phyloP scores from a whole-genome alignment of 2,797 vertebrate species.

The Ataeniobius toweri region DNA sequence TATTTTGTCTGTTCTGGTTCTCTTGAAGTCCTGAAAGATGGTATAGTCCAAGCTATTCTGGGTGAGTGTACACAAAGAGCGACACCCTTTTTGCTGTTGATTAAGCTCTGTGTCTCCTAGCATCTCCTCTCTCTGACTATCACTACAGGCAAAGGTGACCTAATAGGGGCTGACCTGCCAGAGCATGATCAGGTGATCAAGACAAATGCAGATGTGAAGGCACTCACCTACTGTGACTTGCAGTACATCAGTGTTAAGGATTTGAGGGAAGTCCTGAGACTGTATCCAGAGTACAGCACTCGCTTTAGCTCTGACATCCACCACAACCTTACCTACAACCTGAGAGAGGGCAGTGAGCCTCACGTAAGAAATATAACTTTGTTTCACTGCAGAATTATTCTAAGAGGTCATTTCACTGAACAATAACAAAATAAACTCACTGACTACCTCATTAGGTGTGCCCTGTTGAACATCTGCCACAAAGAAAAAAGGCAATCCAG shows the following conservation, averaged over 20 bases:
- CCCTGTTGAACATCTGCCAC: neutral
- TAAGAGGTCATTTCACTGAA: neutral
- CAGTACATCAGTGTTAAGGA: constrained; percentile 90
- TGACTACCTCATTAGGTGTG: neutral
- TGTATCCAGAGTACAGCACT: constrained; percentile 92
- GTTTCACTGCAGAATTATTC: neutral
- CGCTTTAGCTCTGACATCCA: constrained; percentile 90
- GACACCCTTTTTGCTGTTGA: neutral
- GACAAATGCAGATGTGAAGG: constrained; percentile 93
- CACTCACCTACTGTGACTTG: constrained; percentile 94
- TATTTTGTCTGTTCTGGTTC: constrained; percentile 96
- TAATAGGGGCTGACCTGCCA: constrained; percentile 92
- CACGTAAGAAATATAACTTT: constrained; percentile 76
- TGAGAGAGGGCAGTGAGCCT: constrained; percentile 86
- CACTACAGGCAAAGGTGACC: constrained; percentile 91
- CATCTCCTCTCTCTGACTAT: neutral
- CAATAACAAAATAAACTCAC: neutral
- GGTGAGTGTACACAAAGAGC: constrained; percentile 78
- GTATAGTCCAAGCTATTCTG: constrained; percentile 91
- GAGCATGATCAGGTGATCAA: constrained; percentile 89
- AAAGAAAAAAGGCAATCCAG: neutral
- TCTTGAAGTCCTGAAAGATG: constrained; percentile 92
- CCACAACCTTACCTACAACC: constrained; percentile 95
- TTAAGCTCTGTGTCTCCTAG: neutral
- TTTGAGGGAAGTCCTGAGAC: constrained; percentile 88